phyloP scores from a whole-genome alignment of 2,797 vertebrate species.

The Mustela erminea region DNA sequence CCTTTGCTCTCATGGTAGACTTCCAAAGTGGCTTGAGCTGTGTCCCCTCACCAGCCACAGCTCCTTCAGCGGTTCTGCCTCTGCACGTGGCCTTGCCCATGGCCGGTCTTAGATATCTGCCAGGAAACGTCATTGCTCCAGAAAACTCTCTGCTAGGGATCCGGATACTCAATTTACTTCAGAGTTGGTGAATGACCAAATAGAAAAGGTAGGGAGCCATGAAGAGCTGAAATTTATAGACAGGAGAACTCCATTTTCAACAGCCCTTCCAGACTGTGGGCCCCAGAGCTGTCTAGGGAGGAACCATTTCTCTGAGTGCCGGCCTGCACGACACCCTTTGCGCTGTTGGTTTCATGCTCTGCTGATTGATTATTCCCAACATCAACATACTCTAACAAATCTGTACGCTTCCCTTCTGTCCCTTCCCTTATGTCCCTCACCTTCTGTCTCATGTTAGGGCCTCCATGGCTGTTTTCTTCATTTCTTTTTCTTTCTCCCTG shows the following conservation, averaged over 20 bases:
- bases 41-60: neutral
- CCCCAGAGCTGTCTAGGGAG: neutral
- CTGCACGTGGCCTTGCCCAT: neutral
- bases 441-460: neutral
- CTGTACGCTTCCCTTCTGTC: neutral
- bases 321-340: neutral
- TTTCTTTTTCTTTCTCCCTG: neutral
- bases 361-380: neutral
- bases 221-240: neutral
- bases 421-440: neutral
- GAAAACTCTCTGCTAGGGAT: neutral
- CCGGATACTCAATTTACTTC: neutral
- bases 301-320: neutral
- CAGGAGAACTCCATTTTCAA: neutral
- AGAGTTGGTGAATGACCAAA: neutral
- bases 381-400: neutral
- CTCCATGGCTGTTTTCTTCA: neutral
- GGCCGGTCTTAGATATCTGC: neutral
- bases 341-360: neutral
- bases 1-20: neutral
- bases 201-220: neutral
- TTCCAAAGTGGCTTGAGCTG: fast-evolving
- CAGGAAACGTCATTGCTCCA: neutral
- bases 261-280: too few species aligned
- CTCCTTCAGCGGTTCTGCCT: neutral